Conservation (phyloP, 2,888 invertebrate genomes). For the Trachelus iudaicus region DNA sequence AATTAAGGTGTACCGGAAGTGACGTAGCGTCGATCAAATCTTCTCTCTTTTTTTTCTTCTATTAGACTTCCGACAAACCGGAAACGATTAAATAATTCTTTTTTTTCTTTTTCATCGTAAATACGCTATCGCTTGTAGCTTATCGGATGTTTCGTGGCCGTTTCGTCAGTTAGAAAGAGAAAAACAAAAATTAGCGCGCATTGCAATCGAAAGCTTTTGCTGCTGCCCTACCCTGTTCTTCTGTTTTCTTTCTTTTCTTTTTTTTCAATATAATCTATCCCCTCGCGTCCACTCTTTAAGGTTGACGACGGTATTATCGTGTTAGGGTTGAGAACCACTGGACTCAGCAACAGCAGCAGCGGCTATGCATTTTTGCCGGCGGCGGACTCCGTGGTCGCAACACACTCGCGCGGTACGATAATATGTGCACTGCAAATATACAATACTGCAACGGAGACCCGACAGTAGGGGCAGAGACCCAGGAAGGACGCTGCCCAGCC, state of each 20-base stretch:
- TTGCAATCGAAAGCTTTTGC: background rate
- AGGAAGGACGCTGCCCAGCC: slow-evolving; percentile 59
- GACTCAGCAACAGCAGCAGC: slow-evolving; percentile 34
- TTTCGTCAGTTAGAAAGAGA: background rate
- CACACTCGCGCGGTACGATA: slow-evolving; percentile 45
- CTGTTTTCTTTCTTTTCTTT: background rate
- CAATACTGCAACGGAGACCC: slow-evolving; percentile 50
- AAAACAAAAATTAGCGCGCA: background rate
- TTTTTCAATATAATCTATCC: background rate
- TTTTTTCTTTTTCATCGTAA: too few species aligned
- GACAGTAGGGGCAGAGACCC: slow-evolving; percentile 63
- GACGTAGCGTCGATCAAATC: too few species aligned
- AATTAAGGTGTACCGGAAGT: too few species aligned
- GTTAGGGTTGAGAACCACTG: slow-evolving; percentile 59
- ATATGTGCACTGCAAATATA: slow-evolving; percentile 57
- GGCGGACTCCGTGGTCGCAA: slow-evolving; percentile 36
- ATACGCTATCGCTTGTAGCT: too few species aligned
- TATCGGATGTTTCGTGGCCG: too few species aligned
- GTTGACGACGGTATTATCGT: too few species aligned
- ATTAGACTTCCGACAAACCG: too few species aligned
- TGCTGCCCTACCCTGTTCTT: background rate
- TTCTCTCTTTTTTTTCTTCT: too few species aligned
- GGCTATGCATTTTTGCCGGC: slow-evolving; percentile 60
- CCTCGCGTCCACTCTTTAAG: accelerated
- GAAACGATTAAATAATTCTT: too few species aligned